A percentile compares a stretch with the other conserved stretches of the same genome.
These are phyloP conservation scores for Nomada flava DNA, from an alignment of 2,888 invertebrate species.

Conservation along the genomic window DNA sequence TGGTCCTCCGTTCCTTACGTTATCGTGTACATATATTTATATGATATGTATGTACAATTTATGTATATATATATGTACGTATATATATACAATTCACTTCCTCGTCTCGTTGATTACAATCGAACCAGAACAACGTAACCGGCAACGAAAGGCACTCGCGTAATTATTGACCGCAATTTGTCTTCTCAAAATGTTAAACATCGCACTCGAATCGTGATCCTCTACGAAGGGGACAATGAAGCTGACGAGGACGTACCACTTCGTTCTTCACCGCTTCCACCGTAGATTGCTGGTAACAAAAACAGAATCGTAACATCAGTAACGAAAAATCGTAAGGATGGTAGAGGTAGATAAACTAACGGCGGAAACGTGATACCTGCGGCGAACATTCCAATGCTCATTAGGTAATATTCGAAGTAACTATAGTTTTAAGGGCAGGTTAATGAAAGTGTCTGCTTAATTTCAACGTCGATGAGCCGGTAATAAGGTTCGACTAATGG, in stretches of 20 bases:
- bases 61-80: too few species aligned
- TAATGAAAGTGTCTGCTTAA: constrained; percentile 61
- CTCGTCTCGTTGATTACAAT: constrained; percentile 12
- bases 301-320: background rate
- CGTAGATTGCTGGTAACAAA: constrained; percentile 25
- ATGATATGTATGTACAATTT: too few species aligned
- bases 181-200: constrained; percentile 8
- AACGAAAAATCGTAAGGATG: background rate
- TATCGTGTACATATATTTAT: background rate
- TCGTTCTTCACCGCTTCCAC: background rate
- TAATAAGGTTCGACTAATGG: constrained; percentile 37
- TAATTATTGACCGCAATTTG: constrained; percentile 2
- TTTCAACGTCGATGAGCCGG: constrained; percentile 26
- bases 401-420: constrained; percentile 33
- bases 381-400: background rate
- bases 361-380: background rate
- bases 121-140: background rate
- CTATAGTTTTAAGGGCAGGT: constrained; percentile 22
- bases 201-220: constrained; percentile 22
- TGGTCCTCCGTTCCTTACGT: constrained; percentile 1
- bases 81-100: constrained; percentile 44
- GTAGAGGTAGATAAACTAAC: background rate
- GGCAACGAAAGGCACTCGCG: constrained; percentile 39
- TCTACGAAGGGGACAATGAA: background rate
- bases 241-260: background rate